Base-by-base conservation (phyloP, 2,888 invertebrate genomes). In the Hoplodrina ambigua region DNA sequence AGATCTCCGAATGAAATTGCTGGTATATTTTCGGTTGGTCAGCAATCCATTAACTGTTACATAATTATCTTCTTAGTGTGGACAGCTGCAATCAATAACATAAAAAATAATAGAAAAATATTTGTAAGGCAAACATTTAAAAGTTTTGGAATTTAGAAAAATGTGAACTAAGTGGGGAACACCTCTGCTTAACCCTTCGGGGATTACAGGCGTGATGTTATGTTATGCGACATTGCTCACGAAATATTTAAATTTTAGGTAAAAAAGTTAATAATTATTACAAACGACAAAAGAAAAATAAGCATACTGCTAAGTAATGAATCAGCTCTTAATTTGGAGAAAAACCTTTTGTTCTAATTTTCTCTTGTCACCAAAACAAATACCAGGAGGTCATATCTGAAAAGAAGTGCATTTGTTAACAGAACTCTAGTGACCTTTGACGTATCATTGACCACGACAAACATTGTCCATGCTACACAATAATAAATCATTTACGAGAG, bases 401-500 rank as follows among this genome's bases (percentile, higher is more conserved):
- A 50, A 60, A 61, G 59, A 19, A 55, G 61, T 62, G 58, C 54
- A 62, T 68, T 67, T 62, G 15, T 58, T 53, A 74, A 60, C n/a
- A 65, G 41, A 63, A n/a, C 44, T 53, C 7, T 10, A 41, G 37
- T 67, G 76, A 68, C 76, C 77, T 72, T 65, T 72, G 19, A 15
- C n/a, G 52, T 63, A 53, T 70, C 46, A 60, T 61, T 37, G 76
- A 56, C 72, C 72, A 78, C 49, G 64, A 53, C 44, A 30, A 72
- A 64, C 77, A 59, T 64, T 64, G 72, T 59, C 54, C 69, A 33
- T 64, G 59, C 69, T 25, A 25, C 25, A 58, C 68, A 61, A 77
- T 46, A 58, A 41, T 69, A 33, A 66, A 63, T 73, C 8, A 73
- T 81, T 79, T 77, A 66, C 69, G 44, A 73, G 60, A 81, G 78